phyloP scores from a whole-genome alignment of 2,113 vertebrate genomes.

The Sceloporus tristichus region DNA sequence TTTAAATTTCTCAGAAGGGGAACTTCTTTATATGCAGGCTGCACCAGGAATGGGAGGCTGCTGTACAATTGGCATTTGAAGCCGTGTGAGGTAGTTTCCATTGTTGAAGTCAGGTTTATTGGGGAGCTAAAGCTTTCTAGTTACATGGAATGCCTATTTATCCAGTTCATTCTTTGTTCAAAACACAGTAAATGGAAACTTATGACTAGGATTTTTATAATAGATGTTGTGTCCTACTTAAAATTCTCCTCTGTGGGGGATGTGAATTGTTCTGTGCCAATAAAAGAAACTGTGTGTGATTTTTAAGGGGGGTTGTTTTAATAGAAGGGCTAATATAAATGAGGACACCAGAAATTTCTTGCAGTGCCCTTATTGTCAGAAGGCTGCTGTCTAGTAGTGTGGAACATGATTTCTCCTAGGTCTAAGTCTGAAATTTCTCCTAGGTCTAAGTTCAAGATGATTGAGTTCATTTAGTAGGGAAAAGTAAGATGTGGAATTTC shows the following conservation, averaged over 20 bases:
- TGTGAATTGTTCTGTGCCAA: constrained; percentile 53
- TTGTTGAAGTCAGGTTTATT: constrained; percentile 34
- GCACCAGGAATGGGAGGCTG: neutral
- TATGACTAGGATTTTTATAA: constrained; percentile 54
- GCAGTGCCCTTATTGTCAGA: neutral
- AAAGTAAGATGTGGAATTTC: neutral
- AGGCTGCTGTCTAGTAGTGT: neutral
- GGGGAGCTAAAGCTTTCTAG: constrained; percentile 58
- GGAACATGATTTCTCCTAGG: neutral
- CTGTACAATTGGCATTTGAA: neutral
- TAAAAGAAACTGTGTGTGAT: constrained; percentile 22
- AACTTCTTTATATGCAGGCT: neutral
- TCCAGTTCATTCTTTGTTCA: constrained; percentile 10
- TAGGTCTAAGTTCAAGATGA: neutral
- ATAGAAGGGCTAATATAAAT: constrained; percentile 52
- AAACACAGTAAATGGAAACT: neutral
- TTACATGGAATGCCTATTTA: constrained; percentile 29
- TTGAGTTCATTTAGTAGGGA: neutral
- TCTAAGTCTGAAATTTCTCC: neutral
- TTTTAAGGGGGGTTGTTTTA: constrained; percentile 29
- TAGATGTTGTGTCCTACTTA: constrained; percentile 44
- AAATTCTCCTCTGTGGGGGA: constrained; percentile 64
- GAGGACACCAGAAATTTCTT: constrained; percentile 37
- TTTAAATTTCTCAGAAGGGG: neutral
- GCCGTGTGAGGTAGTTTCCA: neutral